Evolutionary conservation across 2,888 invertebrate genomes (phyloP).

Genomic region (Coleophora deauratella): DNA sequence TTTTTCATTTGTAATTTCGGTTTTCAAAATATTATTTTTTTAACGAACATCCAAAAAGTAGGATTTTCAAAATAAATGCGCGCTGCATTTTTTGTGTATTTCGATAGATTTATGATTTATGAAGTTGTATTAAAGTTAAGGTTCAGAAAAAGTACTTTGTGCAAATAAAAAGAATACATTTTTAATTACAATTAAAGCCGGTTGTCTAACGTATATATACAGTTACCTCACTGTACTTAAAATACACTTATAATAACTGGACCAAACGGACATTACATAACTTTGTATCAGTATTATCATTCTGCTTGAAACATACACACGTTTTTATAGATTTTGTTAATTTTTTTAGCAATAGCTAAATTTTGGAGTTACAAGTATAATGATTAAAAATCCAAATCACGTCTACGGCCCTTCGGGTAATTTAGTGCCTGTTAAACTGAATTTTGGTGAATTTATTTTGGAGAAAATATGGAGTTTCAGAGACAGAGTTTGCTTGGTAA

Average conservation of each 20-base stretch:
- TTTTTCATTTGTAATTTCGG: too few species aligned
- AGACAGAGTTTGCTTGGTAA: conserved; percentile 35
- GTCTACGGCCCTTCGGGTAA: conserved; percentile 34
- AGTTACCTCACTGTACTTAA: not conserved
- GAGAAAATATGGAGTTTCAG: conserved; percentile 24
- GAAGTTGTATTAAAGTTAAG: too few species aligned
- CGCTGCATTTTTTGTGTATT: too few species aligned
- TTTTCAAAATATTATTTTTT: too few species aligned
- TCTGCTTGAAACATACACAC: not conserved
- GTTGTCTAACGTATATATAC: too few species aligned
- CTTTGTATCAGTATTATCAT: not conserved
- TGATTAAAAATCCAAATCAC: conserved; percentile 46
- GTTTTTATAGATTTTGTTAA: too few species aligned
- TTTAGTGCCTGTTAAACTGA: conserved; percentile 32
- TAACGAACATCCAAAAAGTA: too few species aligned
- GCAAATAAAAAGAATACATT: too few species aligned
- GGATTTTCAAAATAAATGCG: too few species aligned
- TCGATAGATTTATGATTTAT: too few species aligned
- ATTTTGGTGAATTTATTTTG: conserved; percentile 43
- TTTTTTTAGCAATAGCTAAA: not conserved
- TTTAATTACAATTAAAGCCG: too few species aligned
- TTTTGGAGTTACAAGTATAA: conserved; percentile 16
- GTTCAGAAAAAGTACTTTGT: too few species aligned
- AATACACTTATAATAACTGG: not conserved
- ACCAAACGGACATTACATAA: not conserved